phyloP scores from a whole-genome alignment of 1,140 invertebrate genomes.

The Drosophila bocqueti region DNA sequence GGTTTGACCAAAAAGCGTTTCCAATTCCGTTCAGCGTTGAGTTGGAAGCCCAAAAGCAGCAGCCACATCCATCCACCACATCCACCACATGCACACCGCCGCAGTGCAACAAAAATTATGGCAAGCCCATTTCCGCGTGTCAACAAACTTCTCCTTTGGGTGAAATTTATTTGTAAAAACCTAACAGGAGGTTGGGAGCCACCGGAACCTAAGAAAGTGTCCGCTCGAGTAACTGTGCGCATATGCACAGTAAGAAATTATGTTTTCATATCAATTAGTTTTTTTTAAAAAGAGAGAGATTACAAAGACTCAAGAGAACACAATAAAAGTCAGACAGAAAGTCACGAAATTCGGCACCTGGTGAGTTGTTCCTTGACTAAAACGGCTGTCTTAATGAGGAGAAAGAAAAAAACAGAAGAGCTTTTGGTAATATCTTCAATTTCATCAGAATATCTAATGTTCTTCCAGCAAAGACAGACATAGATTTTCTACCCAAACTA shows the following conservation, averaged over 20 bases:
- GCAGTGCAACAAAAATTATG: conserved; percentile 45
- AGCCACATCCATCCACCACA: conserved; percentile 8
- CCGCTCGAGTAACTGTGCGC: conserved; percentile 52
- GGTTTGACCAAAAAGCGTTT: conserved; percentile 51
- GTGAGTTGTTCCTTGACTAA: too few relatives aligned
- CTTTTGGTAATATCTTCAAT: too few relatives aligned
- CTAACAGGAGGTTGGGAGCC: conserved; percentile 14
- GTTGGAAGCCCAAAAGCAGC: conserved; percentile 9
- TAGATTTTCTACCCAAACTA: too few relatives aligned
- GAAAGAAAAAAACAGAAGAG: too few relatives aligned
- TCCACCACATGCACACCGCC: background rate
- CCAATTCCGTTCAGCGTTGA: conserved; percentile 33
- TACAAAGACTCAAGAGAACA: background rate
- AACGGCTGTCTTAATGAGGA: too few relatives aligned
- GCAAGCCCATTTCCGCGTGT: conserved; percentile 61
- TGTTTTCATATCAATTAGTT: fast-evolving
- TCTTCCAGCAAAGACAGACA: too few relatives aligned
- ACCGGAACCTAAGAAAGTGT: conserved; percentile 47
- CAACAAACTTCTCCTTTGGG: conserved; percentile 46
- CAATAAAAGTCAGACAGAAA: background rate
- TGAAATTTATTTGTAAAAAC: conserved; percentile 33
- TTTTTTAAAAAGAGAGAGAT: background rate
- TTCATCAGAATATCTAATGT: too few relatives aligned
- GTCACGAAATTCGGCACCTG: too few relatives aligned
- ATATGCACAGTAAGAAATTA: conserved; percentile 16